phyloP scores from a whole-genome alignment of 2,888 invertebrate genomes.

The Phortica magna region DNA sequence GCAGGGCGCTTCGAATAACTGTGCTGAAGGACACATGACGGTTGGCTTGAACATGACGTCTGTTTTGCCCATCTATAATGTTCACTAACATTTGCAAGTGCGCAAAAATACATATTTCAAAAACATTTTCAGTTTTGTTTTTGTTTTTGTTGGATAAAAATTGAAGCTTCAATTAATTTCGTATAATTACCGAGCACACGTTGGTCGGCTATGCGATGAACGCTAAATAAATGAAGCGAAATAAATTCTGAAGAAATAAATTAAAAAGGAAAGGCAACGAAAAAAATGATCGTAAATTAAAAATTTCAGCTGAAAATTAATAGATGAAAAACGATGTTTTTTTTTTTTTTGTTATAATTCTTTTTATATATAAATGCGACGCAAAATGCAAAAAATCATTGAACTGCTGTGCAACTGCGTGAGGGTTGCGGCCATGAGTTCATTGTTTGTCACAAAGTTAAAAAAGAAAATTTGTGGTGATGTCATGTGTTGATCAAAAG shows the following conservation, averaged over 20 bases:
- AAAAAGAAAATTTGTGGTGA: no score
- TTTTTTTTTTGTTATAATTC: background rate
- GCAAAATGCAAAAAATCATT: background rate
- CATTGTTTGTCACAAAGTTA: no score
- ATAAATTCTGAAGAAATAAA: background rate
- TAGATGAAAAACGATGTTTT: background rate
- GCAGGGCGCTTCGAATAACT: no score
- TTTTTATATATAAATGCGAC: background rate
- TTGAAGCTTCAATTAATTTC: background rate
- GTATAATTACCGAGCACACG: background rate
- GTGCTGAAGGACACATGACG: no score
- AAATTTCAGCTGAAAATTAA: background rate
- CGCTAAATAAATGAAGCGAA: background rate
- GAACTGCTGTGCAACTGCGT: background rate
- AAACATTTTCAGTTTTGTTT: no score
- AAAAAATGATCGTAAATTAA: background rate
- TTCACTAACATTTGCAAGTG: no score
- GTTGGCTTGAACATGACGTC: no score
- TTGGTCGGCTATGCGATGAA: background rate
- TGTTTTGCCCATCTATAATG: no score
- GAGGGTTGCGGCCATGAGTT: background rate
- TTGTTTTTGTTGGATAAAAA: no score
- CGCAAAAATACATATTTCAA: no score
- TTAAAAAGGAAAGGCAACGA: background rate
- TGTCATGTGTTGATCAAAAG: no score